Conservation (phyloP, 2,888 invertebrate genomes). For the Bruchidius siliquastri region DNA sequence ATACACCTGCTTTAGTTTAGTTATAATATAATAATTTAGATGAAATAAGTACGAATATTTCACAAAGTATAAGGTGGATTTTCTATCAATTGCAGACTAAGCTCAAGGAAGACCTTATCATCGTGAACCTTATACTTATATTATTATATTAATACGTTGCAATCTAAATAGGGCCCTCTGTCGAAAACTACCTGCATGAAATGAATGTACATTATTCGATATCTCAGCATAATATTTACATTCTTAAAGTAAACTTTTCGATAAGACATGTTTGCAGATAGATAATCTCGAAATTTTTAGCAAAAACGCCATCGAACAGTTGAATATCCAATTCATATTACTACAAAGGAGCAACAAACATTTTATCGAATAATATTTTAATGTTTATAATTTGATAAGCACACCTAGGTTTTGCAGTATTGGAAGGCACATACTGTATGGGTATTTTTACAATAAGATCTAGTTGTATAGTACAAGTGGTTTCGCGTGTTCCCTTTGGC, state of each 20-base stretch:
- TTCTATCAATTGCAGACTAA: too few relatives aligned
- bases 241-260: conserved; percentile 13
- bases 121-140: too few relatives aligned
- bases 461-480: not conserved
- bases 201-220: not conserved
- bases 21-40: too few relatives aligned
- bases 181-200: not conserved
- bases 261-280: conserved; percentile 14
- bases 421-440: conserved; percentile 22
- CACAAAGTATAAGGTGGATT: too few relatives aligned
- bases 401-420: conserved; percentile 34
- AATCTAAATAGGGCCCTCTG: not conserved
- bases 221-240: conserved; percentile 10
- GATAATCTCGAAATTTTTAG: conserved; percentile 8
- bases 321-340: conserved; percentile 20
- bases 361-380: conserved; percentile 23
- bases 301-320: conserved; percentile 10
- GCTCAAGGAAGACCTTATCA: too few relatives aligned
- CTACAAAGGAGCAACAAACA: conserved; percentile 22
- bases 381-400: conserved; percentile 35
- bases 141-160: too few relatives aligned
- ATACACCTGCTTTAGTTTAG: too few relatives aligned
- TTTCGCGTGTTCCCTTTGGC: not conserved
- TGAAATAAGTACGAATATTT: too few relatives aligned
- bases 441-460: not conserved